These are phyloP conservation scores for Mercenaria mercenaria DNA, from an alignment of 1,140 invertebrate species.

Conservation along the genomic window DNA sequence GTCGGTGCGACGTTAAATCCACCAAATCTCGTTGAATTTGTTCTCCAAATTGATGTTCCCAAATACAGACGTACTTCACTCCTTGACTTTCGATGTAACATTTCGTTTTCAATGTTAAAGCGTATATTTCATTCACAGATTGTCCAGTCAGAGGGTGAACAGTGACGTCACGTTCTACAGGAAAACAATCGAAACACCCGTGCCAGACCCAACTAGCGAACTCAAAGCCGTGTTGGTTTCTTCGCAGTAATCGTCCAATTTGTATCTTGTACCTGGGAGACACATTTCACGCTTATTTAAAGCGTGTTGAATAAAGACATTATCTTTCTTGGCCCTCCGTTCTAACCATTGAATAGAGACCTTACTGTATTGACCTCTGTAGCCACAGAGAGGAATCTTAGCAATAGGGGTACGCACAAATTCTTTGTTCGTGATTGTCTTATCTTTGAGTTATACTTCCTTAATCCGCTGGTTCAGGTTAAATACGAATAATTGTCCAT, in stretches of 20 bases:
- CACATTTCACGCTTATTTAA: constrained; percentile 59
- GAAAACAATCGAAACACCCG: constrained; percentile 73
- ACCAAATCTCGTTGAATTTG: constrained; percentile 46
- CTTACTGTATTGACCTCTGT: constrained; percentile 46
- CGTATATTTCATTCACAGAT: constrained; percentile 59
- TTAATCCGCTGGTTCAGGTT: background rate
- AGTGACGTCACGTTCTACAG: background rate
- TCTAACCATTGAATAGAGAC: constrained; percentile 52
- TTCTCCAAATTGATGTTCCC: constrained; percentile 72
- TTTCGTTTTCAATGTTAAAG: constrained; percentile 51
- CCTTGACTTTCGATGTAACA: constrained; percentile 35
- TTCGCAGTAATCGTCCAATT: constrained; percentile 54
- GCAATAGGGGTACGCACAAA: constrained; percentile 48
- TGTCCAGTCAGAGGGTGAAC: constrained; percentile 42
- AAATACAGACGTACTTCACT: constrained; percentile 65
- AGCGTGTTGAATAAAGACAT: constrained; percentile 57
- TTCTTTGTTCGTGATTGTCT: background rate
- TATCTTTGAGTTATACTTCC: background rate
- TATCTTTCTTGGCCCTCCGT: constrained; percentile 40
- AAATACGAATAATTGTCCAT: background rate
- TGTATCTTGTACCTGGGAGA: constrained; percentile 46
- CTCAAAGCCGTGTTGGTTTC: constrained; percentile 65
- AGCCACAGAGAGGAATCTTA: constrained; percentile 53
- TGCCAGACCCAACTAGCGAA: constrained; percentile 75
- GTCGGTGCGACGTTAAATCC: too few relatives aligned